Conservation (phyloP, 2,888 invertebrate species). For the Venusia cambrica region DNA sequence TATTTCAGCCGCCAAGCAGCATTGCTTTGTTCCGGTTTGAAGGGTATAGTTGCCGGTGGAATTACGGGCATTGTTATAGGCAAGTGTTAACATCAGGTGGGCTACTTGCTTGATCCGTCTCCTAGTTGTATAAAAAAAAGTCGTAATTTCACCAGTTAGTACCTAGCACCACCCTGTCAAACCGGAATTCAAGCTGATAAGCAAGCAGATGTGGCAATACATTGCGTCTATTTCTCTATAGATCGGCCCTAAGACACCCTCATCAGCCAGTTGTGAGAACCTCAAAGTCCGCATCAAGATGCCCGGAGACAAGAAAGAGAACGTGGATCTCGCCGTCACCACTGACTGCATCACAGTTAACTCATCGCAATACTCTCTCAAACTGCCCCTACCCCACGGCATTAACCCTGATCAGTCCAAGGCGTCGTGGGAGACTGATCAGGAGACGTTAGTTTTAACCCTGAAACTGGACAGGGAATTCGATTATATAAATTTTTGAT, state of each 20-base stretch:
- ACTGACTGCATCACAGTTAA: conserved; percentile 82
- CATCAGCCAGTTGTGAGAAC: conserved; percentile 92
- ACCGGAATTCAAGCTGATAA: too few relatives aligned
- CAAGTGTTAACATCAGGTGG: too few relatives aligned
- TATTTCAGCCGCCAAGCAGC: too few relatives aligned
- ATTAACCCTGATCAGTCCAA: conserved; percentile 90
- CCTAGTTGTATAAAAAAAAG: too few relatives aligned
- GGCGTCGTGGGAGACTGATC: conserved; percentile 88
- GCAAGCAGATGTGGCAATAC: too few relatives aligned
- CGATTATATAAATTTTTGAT: conserved; percentile 92
- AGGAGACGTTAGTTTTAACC: conserved; percentile 85
- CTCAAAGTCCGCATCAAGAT: conserved; percentile 89
- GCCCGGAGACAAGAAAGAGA: conserved; percentile 87
- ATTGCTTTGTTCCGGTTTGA: too few relatives aligned
- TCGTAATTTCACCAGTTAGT: too few relatives aligned
- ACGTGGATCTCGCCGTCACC: conserved; percentile 87
- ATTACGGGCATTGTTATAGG: too few relatives aligned
- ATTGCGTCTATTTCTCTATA: conserved; percentile 56
- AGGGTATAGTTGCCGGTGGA: too few relatives aligned
- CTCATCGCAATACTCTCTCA: conserved; percentile 84
- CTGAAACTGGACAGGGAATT: conserved; percentile 89
- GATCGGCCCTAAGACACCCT: conserved; percentile 90
- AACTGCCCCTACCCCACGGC: conserved; percentile 89
- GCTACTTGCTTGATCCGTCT: too few relatives aligned
- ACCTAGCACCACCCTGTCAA: too few relatives aligned